phyloP scores from a whole-genome alignment of 2,113 vertebrate species.

The Gila orcuttii region DNA sequence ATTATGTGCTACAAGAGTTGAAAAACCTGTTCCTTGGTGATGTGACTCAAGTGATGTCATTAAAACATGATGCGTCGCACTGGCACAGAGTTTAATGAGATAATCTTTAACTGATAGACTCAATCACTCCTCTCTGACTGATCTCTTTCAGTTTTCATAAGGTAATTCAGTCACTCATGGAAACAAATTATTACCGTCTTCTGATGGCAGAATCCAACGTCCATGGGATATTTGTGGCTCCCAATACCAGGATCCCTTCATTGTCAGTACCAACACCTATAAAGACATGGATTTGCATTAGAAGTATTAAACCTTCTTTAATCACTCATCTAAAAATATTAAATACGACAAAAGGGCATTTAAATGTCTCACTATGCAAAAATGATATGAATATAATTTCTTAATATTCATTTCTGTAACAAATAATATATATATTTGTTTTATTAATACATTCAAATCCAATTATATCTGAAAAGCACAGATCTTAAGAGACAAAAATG shows the following conservation, averaged over 20 bases:
- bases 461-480: not conserved
- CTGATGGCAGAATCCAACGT: slow-evolving; percentile 97
- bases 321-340: no score
- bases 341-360: no score
- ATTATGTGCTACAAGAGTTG: not conserved
- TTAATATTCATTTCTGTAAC: no score
- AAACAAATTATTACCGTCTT: slow-evolving; percentile 80
- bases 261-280: slow-evolving; percentile 94
- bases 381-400: not conserved
- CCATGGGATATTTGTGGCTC: slow-evolving; percentile 98
- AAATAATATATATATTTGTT: no score
- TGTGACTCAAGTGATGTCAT: slow-evolving; percentile 6
- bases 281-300: not conserved
- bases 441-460: no score
- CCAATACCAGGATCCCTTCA: slow-evolving; percentile 94
- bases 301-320: no score
- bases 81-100: not conserved
- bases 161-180: not conserved
- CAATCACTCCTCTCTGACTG: not conserved
- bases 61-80: not conserved
- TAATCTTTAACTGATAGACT: not conserved
- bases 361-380: not conserved
- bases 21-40: slow-evolving; percentile 48
- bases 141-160: not conserved
- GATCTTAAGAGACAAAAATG: not conserved